Evolutionary conservation across 1,140 invertebrate species (phyloP).

Genomic region (Zaprionus kolodkinae): DNA sequence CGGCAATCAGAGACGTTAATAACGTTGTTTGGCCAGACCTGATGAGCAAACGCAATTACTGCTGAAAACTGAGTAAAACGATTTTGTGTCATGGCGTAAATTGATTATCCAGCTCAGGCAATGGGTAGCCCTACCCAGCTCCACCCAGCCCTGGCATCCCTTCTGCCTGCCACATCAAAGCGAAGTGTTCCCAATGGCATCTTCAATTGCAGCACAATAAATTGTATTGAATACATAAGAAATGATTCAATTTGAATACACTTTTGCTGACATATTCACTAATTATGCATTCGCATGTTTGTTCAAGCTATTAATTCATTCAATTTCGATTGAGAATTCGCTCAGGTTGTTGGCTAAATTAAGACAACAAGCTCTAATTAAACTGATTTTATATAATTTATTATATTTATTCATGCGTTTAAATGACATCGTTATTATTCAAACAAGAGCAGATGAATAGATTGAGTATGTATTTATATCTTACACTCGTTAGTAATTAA

Average conservation of each 20-base stretch:
- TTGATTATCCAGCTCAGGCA: slow-evolving; percentile 26
- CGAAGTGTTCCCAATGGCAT: neutral
- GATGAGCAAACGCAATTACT: slow-evolving; percentile 47
- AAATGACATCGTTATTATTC: neutral
- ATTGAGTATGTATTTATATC: neutral
- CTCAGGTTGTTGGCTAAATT: neutral
- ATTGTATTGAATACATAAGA: neutral
- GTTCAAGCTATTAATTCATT: slow-evolving; percentile 21
- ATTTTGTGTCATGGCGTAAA: slow-evolving; percentile 20
- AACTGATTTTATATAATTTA: neutral
- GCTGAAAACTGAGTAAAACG: slow-evolving; percentile 7
- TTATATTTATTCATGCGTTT: neutral
- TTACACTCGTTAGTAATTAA: neutral
- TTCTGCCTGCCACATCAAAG: too few relatives aligned
- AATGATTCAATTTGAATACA: neutral
- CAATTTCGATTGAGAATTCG: slow-evolving; percentile 7
- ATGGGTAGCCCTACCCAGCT: too few relatives aligned
- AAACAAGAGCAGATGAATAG: neutral
- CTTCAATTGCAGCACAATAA: neutral
- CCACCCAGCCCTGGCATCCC: neutral
- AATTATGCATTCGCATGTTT: slow-evolving; percentile 4
- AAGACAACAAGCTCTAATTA: neutral
- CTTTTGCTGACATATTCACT: neutral
- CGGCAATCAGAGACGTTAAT: slow-evolving; percentile 59
- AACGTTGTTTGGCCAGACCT: slow-evolving; percentile 44